Percentiles rank a stretch among this genome's conserved stretches.
These are phyloP conservation scores for Busseola fusca DNA, from an alignment of 2,888 invertebrate species.

Conservation along the genomic window DNA sequence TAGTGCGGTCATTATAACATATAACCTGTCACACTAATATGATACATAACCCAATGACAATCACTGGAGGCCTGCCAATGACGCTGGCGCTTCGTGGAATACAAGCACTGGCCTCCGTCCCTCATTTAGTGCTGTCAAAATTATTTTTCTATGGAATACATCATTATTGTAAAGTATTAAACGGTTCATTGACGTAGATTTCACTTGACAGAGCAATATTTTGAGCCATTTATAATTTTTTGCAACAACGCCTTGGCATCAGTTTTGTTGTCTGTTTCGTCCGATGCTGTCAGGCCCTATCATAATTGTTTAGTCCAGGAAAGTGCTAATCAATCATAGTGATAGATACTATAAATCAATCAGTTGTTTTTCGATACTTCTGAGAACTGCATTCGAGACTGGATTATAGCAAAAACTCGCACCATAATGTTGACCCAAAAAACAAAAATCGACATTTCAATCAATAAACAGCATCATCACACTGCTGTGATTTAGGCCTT, in stretches of 20 bases:
- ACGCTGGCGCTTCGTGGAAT: conserved; percentile 69
- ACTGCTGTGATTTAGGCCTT: too few species aligned
- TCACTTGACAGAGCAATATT: conserved; percentile 26
- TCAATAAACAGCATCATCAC: background rate
- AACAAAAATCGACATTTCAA: background rate
- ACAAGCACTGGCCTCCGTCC: conserved; percentile 52
- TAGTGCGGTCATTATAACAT: conserved; percentile 37
- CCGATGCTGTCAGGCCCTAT: conserved; percentile 39
- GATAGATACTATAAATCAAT: conserved; percentile 38
- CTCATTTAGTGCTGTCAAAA: conserved; percentile 60
- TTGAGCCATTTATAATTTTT: conserved; percentile 24
- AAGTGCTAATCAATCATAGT: conserved; percentile 53
- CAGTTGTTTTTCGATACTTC: conserved; percentile 28
- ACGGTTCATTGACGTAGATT: conserved; percentile 57
- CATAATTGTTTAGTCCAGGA: conserved; percentile 39
- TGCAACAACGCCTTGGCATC: conserved; percentile 38
- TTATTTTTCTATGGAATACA: conserved; percentile 63
- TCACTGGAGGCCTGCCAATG: conserved; percentile 75
- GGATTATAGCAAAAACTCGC: conserved; percentile 21
- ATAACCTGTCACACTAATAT: conserved; percentile 56
- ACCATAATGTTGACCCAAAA: conserved; percentile 7
- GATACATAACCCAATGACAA: conserved; percentile 59
- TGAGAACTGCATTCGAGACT: conserved; percentile 37
- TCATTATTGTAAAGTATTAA: conserved; percentile 48
- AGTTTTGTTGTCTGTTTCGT: conserved; percentile 30